A percentile compares a stretch with the other conserved stretches of the same genome.
Evolutionary conservation across 1,140 invertebrate species (phyloP).

Genomic region (Drosophila ercepeae): DNA sequence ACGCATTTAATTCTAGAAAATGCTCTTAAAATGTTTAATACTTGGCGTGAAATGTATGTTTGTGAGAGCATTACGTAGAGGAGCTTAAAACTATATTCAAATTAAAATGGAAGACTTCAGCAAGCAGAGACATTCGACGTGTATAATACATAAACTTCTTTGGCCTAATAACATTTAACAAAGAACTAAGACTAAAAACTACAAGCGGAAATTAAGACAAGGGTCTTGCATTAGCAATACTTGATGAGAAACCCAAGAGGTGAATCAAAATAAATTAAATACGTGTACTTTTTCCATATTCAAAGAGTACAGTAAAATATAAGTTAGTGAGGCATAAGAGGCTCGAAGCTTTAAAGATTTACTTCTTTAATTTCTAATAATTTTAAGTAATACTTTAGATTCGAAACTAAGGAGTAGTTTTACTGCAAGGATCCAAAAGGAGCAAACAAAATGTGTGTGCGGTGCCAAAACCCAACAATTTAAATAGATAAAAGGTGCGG

Average conservation of each 20-base stretch:
- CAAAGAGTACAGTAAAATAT: too few species aligned
- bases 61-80: conserved; percentile 28
- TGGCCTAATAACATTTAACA: conserved; percentile 16
- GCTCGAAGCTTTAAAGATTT: too few species aligned
- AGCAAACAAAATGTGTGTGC: conserved; percentile 9
- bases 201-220: neutral
- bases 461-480: conserved; percentile 18
- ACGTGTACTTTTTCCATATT: too few species aligned
- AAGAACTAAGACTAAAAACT: neutral
- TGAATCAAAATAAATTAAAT: too few species aligned
- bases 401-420: too few species aligned
- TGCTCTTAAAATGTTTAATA: conserved; percentile 37
- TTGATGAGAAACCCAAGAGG: too few species aligned
- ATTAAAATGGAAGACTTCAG: conserved; percentile 16
- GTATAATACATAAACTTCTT: conserved; percentile 27
- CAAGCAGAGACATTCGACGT: conserved; percentile 20
- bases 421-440: neutral
- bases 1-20: conserved; percentile 34
- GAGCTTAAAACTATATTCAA: conserved; percentile 12
- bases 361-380: too few species aligned
- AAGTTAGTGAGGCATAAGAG: too few species aligned
- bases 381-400: too few species aligned
- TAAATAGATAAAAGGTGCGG: conserved; percentile 11
- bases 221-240: neutral
- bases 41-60: conserved; percentile 27